Evolutionary conservation across 2,113 vertebrate species (phyloP).

Genomic region (Brienomyrus longianalis): DNA sequence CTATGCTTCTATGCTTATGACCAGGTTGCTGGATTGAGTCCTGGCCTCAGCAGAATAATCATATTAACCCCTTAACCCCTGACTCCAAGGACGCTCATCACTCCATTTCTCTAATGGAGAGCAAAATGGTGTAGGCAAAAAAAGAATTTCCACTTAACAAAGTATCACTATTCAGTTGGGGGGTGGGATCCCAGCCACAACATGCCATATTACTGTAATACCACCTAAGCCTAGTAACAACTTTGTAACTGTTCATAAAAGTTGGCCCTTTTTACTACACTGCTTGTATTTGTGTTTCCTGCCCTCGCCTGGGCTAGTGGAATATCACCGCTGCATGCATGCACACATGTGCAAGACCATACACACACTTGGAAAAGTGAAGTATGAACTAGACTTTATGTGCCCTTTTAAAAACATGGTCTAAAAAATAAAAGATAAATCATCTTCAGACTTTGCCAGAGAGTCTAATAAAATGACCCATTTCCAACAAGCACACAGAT

Average conservation of each 20-base stretch:
- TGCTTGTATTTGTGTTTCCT: background rate
- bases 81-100: background rate
- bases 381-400: background rate
- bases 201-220: background rate
- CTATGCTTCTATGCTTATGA: too few species aligned
- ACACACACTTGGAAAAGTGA: background rate
- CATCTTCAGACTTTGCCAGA: background rate
- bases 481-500: background rate
- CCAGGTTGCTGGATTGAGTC: too few species aligned
- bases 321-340: background rate
- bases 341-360: background rate
- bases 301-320: background rate
- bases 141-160: background rate
- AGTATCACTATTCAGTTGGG: background rate
- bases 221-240: background rate
- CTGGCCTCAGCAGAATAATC: too few species aligned
- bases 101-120: background rate
- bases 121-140: background rate
- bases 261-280: background rate
- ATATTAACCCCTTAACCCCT: background rate
- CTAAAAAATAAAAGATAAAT: background rate
- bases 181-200: background rate
- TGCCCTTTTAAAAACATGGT: background rate
- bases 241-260: background rate
- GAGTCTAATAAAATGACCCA: background rate